These are phyloP conservation scores for Amniataba percoides DNA, from an alignment of 2,797 vertebrate genomes.

Conservation along the genomic window DNA sequence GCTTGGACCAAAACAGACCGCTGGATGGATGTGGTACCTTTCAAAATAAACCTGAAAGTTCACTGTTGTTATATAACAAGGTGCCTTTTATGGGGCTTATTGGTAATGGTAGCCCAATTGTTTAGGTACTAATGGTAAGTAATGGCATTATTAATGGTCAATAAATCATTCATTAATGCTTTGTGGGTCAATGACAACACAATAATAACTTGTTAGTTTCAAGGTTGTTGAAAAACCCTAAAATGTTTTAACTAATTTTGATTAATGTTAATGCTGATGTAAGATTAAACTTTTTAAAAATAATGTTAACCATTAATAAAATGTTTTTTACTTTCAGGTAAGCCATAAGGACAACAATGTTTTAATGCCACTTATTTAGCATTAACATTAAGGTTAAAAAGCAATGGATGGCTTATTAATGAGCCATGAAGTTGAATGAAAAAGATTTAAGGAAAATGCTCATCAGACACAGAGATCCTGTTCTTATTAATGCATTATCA, in stretches of 20 bases:
- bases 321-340: no score
- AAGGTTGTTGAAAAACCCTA: background rate
- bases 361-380: no score
- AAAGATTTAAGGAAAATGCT: background rate
- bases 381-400: no score
- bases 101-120: background rate
- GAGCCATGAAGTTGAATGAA: no score
- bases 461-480: background rate
- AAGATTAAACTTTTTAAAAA: no score
- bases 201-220: background rate
- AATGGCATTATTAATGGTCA: background rate
- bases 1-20: slow-evolving; percentile 16
- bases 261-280: no score
- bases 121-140: background rate
- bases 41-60: slow-evolving; percentile 8
- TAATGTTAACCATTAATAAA: no score
- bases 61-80: background rate
- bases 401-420: no score
- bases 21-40: slow-evolving; percentile 31
- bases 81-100: background rate
- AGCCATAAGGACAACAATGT: no score
- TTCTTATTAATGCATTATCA: background rate
- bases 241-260: no score
- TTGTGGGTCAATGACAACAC: background rate
- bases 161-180: background rate